Percentiles rank a stretch among this genome's conserved stretches.
Conservation (phyloP, 2,113 vertebrate genomes). For the Oncorhynchus gorbuscha region DNA sequence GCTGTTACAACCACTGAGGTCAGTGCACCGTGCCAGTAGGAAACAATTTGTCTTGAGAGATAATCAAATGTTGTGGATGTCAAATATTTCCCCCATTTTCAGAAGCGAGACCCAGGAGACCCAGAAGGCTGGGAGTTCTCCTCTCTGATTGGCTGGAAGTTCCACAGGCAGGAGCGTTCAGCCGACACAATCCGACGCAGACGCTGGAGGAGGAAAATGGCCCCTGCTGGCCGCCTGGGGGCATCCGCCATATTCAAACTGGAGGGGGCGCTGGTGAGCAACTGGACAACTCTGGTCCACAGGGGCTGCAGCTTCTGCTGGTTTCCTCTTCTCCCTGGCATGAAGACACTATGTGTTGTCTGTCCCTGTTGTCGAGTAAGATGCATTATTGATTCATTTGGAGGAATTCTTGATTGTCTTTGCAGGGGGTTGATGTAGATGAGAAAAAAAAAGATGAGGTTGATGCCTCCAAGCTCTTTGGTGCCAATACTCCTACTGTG, state of each 20-base stretch:
- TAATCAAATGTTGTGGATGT: background rate
- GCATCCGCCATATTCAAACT: conserved; percentile 94
- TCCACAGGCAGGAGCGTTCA: conserved; percentile 87
- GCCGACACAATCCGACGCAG: conserved; percentile 90
- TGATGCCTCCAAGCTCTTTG: conserved; percentile 81
- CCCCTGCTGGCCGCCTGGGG: conserved; percentile 82
- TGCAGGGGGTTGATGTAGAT: conserved; percentile 84
- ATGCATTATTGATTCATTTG: background rate
- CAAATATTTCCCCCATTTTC: too few species aligned
- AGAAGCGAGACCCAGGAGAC: conserved; percentile 63
- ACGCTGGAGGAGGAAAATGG: conserved; percentile 94
- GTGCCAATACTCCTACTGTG: conserved; percentile 91
- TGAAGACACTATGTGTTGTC: background rate
- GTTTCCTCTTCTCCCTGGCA: background rate
- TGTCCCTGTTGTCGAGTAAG: background rate
- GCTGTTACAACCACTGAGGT: conserved; percentile 69
- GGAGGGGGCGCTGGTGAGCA: conserved; percentile 91
- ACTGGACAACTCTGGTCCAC: background rate
- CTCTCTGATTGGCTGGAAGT: conserved; percentile 96
- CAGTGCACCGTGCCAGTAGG: conserved; percentile 23
- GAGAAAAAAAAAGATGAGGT: conserved; percentile 75
- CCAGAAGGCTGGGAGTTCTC: conserved; percentile 95
- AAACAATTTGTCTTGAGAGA: background rate
- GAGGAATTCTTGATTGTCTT: conserved; percentile 17
- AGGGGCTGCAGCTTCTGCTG: background rate